Conservation (phyloP, 2,113 vertebrate genomes). For the Myodes glareolus region DNA sequence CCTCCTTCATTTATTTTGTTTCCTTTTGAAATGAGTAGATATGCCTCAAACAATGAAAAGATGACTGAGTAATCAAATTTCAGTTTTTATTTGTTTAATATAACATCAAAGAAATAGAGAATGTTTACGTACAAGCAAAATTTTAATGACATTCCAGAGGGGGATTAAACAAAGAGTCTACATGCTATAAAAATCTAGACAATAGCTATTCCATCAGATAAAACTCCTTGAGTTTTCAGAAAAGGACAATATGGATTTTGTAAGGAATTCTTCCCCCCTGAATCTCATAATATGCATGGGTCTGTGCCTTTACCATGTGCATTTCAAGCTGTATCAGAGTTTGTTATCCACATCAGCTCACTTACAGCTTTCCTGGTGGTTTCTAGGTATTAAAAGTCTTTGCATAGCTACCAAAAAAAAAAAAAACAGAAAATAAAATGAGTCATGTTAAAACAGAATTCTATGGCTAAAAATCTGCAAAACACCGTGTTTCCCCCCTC, state of each 20-base stretch:
- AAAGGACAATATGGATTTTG: not conserved
- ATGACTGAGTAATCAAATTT: conserved; percentile 40
- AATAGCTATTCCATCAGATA: not conserved
- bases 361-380: conserved; percentile 9
- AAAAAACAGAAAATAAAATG: not conserved
- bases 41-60: not conserved
- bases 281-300: not conserved
- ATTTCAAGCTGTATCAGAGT: conserved; percentile 54
- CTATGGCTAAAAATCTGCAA: not conserved
- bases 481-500: not conserved
- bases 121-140: conserved; percentile 10
- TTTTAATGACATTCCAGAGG: conserved; percentile 6
- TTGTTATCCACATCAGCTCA: conserved; percentile 25
- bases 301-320: not conserved
- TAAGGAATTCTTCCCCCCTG: not conserved
- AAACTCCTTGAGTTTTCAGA: conserved; percentile 48
- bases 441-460: not conserved
- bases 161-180: not conserved
- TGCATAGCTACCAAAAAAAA: not conserved
- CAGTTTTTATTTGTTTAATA: conserved; percentile 45
- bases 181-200: conserved; percentile 15
- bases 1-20: conserved; percentile 56
- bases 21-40: not conserved
- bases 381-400: conserved; percentile 47
- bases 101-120: not conserved